Conservation (phyloP, 2,113 vertebrate species). For the Lucifuga dentata region DNA sequence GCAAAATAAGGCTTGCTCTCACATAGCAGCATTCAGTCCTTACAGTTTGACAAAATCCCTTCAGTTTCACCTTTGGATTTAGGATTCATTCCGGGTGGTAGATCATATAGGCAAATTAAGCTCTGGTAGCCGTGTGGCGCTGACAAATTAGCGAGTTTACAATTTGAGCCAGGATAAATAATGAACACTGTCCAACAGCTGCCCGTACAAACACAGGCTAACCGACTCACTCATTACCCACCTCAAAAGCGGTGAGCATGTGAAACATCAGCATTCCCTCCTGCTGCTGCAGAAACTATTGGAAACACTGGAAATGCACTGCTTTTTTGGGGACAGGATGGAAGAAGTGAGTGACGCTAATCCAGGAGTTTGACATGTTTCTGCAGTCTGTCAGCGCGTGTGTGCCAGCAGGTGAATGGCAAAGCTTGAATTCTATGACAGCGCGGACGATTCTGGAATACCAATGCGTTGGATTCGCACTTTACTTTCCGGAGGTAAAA, state of each 20-base stretch:
- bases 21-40: not conserved
- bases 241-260: conserved; percentile 25
- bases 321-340: not conserved
- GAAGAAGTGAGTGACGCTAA: not conserved
- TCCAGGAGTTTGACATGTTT: not conserved
- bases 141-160: conserved; percentile 38
- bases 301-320: not conserved
- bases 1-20: not conserved
- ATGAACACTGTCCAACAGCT: conserved; percentile 44
- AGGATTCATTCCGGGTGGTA: conserved; percentile 29
- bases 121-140: conserved; percentile 37
- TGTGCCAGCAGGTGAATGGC: not conserved
- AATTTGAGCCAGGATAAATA: conserved; percentile 40
- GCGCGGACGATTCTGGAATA: too few species aligned
- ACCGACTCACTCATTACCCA: conserved; percentile 22
- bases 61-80: conserved; percentile 16
- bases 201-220: conserved; percentile 40
- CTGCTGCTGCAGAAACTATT: not conserved
- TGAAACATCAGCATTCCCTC: conserved; percentile 22
- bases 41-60: conserved; percentile 1
- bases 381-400: too few species aligned
- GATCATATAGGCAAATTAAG: conserved; percentile 43
- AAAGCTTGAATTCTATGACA: not conserved
- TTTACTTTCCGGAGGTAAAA: too few species aligned
- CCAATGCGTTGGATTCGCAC: too few species aligned